Conservation (phyloP, 1,140 invertebrate genomes). For the Dendrolimus kikuchii region DNA sequence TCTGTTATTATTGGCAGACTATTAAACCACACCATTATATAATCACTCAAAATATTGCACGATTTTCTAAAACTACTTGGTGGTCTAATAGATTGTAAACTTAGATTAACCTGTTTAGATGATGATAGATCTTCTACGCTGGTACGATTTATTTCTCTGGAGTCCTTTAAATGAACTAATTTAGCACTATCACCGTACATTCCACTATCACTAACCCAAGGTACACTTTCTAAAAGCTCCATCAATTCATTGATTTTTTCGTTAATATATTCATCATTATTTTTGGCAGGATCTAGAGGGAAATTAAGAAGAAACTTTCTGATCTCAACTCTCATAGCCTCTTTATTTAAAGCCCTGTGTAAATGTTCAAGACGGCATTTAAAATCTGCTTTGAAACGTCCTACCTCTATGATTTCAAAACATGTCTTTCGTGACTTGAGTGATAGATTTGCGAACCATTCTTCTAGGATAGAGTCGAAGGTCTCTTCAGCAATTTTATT, state of each 20-base stretch:
- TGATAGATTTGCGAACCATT: too few relatives aligned
- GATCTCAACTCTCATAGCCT: not conserved
- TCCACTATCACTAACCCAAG: not conserved
- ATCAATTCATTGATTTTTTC: constrained; percentile 7
- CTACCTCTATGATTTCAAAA: too few relatives aligned
- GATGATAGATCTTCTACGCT: too few relatives aligned
- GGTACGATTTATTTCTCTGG: too few relatives aligned
- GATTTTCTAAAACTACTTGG: constrained; percentile 8
- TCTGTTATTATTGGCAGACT: constrained; percentile 7
- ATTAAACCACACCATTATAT: constrained; percentile 13
- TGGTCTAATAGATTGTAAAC: not conserved
- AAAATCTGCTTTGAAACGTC: too few relatives aligned
- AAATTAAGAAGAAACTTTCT: not conserved
- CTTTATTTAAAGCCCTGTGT: constrained; percentile 2
- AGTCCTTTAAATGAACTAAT: too few relatives aligned
- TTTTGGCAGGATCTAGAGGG: not conserved
- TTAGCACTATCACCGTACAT: too few relatives aligned
- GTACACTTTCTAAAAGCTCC: constrained; percentile 5
- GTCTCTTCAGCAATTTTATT: too few relatives aligned
- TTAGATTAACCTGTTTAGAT: too few relatives aligned
- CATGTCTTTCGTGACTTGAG: too few relatives aligned
- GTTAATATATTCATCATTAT: constrained; percentile 5
- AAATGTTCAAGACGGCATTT: constrained; percentile 1
- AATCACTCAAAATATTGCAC: constrained; percentile 9
- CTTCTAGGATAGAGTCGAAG: too few relatives aligned